A percentile compares a stretch with the other conserved stretches of the same genome.
phyloP scores from a whole-genome alignment of 2,113 vertebrate species.

The Sardina pilchardus region DNA sequence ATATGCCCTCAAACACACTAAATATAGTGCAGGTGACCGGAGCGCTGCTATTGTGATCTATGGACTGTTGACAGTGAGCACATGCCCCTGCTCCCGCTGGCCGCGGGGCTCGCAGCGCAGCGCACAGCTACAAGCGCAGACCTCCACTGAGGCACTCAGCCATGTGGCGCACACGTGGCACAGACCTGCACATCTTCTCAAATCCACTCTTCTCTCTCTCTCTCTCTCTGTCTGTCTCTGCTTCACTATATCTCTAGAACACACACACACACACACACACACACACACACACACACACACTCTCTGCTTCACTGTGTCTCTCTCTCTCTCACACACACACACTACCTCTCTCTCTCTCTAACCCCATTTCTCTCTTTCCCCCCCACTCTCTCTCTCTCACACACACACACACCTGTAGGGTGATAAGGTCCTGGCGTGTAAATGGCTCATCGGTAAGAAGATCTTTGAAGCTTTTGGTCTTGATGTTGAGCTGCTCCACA shows the following conservation, averaged over 20 bases:
- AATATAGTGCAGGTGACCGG: not conserved
- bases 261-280: too few species aligned
- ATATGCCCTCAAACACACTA: not conserved
- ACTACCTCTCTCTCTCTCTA: not conserved
- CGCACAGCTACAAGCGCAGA: not conserved
- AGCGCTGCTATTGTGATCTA: not conserved
- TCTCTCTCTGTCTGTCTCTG: not conserved
- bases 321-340: not conserved
- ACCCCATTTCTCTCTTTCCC: too few species aligned
- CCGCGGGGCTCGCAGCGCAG: not conserved
- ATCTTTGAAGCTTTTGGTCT: conserved; percentile 91
- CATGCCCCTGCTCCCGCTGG: not conserved
- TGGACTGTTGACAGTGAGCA: not conserved
- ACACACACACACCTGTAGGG: conserved; percentile 77
- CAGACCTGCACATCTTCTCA: not conserved
- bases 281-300: not conserved
- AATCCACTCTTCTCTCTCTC: not conserved
- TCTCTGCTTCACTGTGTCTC: too few species aligned
- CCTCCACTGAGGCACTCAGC: not conserved
- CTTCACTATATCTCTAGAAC: too few species aligned
- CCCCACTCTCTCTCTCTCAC: not conserved
- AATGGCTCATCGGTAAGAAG: conserved; percentile 91
- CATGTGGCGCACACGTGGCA: not conserved
- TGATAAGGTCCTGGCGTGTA: conserved; percentile 88
- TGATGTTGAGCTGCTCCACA: conserved; percentile 94